Evolutionary conservation across 1,140 invertebrate species (phyloP), one percentile per base, ranked within the genome.

Genomic region (Drosophila eugracilis): DNA sequence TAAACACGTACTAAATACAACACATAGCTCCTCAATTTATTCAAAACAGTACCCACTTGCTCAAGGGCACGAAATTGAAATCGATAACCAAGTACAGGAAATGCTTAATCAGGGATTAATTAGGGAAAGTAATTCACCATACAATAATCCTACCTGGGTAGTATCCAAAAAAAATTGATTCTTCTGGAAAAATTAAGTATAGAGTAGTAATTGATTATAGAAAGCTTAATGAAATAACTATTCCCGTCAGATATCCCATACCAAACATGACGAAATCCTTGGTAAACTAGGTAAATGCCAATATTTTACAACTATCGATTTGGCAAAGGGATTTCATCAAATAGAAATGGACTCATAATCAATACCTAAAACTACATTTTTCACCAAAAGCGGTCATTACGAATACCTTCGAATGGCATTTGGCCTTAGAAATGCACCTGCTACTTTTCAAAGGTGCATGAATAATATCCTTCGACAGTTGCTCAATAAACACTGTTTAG

Each of bases 391-490:
- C 15, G 28, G 19, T 6, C 30, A 36, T 14, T 22, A 50, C 12
- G 30, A 50, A 36, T 34, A 14, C 32, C 9, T 21, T 4, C 17
- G 19, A 21, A 36, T 34, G 30, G 12, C 30, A 49, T 49, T 49
- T 34, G 47, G 47, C 5, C 30, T 50, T 17, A 50, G 30, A 36
- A 50, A 50, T 50, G 17, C 19, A 22, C 32, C 49, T 7, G 34
- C 30, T 36, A 50, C 19, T 36, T 50, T 50, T 50, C 4, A 39
- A 37, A 24, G 34, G 21, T 50, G 19, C 30, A 50, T 49, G 30
- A 49, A 22, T 22, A 49, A 49, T 34, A 36, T 50, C 19, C 48
- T 50, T 50, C 19, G 48, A 50, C 19, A 15, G 15, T 49, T 49
- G 17, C 47, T 21, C 7, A 49, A 49, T 3, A 50, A 36, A 36